Conservation (phyloP, 1,140 invertebrate genomes). For the Calephelis nemesis region DNA sequence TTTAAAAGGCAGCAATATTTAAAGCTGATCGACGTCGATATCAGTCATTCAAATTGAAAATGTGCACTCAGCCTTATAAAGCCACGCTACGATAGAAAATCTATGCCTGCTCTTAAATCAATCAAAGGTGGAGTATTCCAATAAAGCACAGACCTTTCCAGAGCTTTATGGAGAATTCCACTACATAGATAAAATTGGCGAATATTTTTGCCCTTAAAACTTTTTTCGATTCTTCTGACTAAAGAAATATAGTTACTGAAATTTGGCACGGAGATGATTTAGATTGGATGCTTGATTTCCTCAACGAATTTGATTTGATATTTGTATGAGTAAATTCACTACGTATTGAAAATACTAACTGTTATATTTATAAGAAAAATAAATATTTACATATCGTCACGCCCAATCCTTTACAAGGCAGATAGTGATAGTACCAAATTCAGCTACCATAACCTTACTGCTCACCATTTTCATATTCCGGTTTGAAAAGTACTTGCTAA, state of each 20-base stretch:
- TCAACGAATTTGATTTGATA: neutral
- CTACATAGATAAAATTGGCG: slow-evolving; percentile 12
- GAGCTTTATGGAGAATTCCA: slow-evolving; percentile 13
- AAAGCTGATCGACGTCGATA: neutral
- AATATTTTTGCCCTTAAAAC: slow-evolving; percentile 1
- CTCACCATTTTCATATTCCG: no score
- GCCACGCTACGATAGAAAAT: neutral
- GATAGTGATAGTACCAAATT: no score
- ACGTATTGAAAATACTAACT: no score
- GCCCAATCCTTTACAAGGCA: no score
- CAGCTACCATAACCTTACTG: no score
- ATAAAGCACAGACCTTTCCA: slow-evolving; percentile 16
- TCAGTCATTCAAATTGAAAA: neutral
- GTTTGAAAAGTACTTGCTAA: no score
- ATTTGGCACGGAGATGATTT: neutral
- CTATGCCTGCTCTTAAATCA: slow-evolving; percentile 13
- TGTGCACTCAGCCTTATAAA: slow-evolving; percentile 2
- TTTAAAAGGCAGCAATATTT: no score
- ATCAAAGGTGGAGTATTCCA: slow-evolving; percentile 14
- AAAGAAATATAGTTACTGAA: slow-evolving; percentile 2
- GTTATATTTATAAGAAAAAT: no score
- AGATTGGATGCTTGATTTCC: slow-evolving; percentile 5
- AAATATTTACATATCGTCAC: no score
- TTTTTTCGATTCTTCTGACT: neutral
- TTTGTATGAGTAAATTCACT: no score